phyloP scores from a whole-genome alignment of 1,140 invertebrate species.

The Drosophila biarmipes region DNA sequence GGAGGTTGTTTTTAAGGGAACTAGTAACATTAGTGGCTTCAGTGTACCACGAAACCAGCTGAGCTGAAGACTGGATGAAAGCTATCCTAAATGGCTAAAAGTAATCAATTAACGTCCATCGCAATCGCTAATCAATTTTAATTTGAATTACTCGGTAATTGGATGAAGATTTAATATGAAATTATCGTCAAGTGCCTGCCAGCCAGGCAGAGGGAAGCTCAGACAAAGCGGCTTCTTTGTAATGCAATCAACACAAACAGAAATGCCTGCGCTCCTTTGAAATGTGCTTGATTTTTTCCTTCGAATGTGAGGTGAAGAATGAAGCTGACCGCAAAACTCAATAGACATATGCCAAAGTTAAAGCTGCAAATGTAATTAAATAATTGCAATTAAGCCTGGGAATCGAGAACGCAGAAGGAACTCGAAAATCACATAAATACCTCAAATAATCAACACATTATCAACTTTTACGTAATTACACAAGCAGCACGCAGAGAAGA shows the following conservation, averaged over 20 bases:
- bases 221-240: conserved; percentile 24
- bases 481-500: conserved; percentile 35
- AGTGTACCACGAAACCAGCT: conserved; percentile 2
- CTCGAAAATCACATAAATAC: conserved; percentile 67
- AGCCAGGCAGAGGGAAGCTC: background rate
- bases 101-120: conserved; percentile 50
- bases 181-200: conserved; percentile 35
- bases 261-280: conserved; percentile 32
- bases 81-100: conserved; percentile 25
- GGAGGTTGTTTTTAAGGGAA: conserved; percentile 5
- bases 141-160: conserved; percentile 35
- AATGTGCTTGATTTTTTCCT: conserved; percentile 8
- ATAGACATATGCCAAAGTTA: conserved; percentile 47
- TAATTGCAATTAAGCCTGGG: conserved; percentile 62
- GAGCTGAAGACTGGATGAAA: conserved; percentile 5
- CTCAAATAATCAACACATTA: conserved; percentile 79
- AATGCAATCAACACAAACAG: conserved; percentile 46
- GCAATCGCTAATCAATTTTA: conserved; percentile 34
- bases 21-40: conserved; percentile 10
- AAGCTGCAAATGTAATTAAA: conserved; percentile 72
- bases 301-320: conserved; percentile 3
- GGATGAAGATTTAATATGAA: conserved; percentile 31
- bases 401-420: conserved; percentile 24
- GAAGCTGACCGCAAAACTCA: conserved; percentile 40
- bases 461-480: conserved; percentile 78